Evolutionary conservation across 2,113 vertebrate species (phyloP).

Genomic region (Corythornis cristatus): DNA sequence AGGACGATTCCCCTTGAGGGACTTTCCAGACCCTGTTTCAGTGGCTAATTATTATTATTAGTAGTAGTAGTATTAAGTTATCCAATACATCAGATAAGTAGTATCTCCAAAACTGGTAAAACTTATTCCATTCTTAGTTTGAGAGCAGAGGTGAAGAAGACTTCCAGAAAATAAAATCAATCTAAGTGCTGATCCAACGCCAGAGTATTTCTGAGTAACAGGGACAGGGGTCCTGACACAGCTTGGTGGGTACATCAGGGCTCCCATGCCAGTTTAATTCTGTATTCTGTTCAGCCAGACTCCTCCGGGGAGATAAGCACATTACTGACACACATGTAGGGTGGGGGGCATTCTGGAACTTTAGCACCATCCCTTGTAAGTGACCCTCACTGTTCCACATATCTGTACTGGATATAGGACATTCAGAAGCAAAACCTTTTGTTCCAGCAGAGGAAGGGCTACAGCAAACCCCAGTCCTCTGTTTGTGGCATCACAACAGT

Average conservation of each 20-base stretch:
- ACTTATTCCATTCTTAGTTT: background rate
- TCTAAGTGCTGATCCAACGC: background rate
- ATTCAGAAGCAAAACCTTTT: constrained; percentile 40
- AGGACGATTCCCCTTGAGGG: background rate
- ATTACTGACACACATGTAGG: background rate
- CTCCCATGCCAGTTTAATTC: background rate
- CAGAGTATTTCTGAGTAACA: background rate
- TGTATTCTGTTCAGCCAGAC: background rate
- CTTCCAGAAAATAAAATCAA: background rate
- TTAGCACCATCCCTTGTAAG: background rate
- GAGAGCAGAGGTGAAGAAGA: background rate
- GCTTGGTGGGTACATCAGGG: background rate
- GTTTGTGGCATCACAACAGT: constrained; percentile 67
- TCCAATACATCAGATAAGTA: background rate
- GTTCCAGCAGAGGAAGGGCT: constrained; percentile 15
- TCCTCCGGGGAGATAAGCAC: background rate
- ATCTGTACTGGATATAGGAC: background rate
- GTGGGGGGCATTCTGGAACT: background rate
- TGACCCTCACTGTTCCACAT: background rate
- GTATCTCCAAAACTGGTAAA: background rate
- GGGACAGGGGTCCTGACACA: background rate
- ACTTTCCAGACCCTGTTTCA: background rate
- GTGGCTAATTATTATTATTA: background rate
- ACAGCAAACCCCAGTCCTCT: constrained; percentile 38
- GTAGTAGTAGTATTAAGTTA: background rate